A percentile compares a stretch with the other conserved stretches of the same genome.
Evolutionary conservation across 2,113 vertebrate genomes (phyloP).

Genomic region (Peromyscus polionotus): DNA sequence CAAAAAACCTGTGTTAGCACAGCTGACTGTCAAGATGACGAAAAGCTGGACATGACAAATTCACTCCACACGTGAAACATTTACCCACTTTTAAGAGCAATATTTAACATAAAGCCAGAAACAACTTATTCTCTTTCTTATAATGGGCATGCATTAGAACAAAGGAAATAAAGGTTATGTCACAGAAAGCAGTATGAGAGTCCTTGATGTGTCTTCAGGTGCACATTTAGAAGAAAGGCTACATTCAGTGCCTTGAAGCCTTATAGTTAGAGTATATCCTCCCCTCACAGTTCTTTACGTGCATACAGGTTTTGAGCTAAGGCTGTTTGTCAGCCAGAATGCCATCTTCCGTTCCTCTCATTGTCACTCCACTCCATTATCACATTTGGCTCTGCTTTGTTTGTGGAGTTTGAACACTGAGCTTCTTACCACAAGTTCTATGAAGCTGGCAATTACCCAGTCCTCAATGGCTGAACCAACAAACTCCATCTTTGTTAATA

Average conservation of each 20-base stretch:
- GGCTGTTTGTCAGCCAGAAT: slow-evolving; percentile 28
- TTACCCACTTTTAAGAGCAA: not conserved
- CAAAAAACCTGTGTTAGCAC: not conserved
- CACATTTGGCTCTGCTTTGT: not conserved
- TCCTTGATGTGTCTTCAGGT: not conserved
- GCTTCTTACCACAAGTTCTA: slow-evolving; percentile 23
- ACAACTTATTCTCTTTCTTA: slow-evolving; percentile 44
- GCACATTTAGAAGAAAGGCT: not conserved
- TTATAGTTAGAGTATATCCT: not conserved
- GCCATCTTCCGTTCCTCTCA: slow-evolving; percentile 14
- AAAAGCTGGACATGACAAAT: not conserved
- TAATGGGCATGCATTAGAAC: not conserved
- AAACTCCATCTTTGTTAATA: slow-evolving; percentile 15
- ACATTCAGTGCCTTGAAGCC: not conserved
- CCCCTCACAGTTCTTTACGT: not conserved
- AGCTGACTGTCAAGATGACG: not conserved
- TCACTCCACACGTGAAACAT: not conserved
- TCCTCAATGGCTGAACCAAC: slow-evolving; percentile 3
- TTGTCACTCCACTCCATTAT: not conserved
- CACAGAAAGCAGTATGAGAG: slow-evolving; percentile 24
- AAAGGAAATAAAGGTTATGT: slow-evolving; percentile 35
- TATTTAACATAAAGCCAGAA: slow-evolving; percentile 62
- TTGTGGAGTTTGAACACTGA: slow-evolving; percentile 50
- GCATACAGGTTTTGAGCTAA: slow-evolving; percentile 27
- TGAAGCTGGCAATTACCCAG: slow-evolving; percentile 16